phyloP scores from a whole-genome alignment of 2,113 vertebrate genomes.

The Sander lucioperca region DNA sequence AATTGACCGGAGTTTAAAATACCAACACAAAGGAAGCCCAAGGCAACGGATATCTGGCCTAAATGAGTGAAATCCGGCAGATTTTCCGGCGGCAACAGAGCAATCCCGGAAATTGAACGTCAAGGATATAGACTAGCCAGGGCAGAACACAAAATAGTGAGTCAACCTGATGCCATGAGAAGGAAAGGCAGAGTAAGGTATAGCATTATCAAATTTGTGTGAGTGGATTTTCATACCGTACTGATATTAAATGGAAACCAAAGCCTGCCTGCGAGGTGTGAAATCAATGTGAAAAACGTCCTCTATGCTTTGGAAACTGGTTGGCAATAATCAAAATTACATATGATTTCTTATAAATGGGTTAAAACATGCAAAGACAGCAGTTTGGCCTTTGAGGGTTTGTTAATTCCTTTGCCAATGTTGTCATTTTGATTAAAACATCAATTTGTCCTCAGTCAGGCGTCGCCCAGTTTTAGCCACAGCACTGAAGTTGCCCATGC shows the following conservation, averaged over 20 bases:
- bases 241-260: not conserved
- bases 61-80: too few species aligned
- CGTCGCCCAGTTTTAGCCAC: not conserved
- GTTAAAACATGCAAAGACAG: constrained; percentile 2
- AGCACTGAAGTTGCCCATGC: constrained; percentile 23
- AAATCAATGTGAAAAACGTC: not conserved
- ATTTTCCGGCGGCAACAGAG: too few species aligned
- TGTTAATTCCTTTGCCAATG: not conserved
- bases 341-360: not conserved
- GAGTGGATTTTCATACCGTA: not conserved
- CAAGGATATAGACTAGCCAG: too few species aligned
- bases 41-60: too few species aligned
- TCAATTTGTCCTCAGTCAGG: constrained; percentile 7
- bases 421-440: constrained; percentile 1
- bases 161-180: not conserved
- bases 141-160: too few species aligned
- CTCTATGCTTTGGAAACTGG: not conserved
- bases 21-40: too few species aligned
- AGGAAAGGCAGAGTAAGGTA: not conserved
- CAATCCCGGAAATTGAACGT: too few species aligned
- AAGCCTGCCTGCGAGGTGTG: constrained; percentile 5
- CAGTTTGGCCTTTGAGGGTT: not conserved
- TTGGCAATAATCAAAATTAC: not conserved
- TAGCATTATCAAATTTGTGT: not conserved
- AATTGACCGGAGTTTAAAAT: too few species aligned